phyloP scores from a whole-genome alignment of 1,140 invertebrate species.

The Drosophila ananassae region DNA sequence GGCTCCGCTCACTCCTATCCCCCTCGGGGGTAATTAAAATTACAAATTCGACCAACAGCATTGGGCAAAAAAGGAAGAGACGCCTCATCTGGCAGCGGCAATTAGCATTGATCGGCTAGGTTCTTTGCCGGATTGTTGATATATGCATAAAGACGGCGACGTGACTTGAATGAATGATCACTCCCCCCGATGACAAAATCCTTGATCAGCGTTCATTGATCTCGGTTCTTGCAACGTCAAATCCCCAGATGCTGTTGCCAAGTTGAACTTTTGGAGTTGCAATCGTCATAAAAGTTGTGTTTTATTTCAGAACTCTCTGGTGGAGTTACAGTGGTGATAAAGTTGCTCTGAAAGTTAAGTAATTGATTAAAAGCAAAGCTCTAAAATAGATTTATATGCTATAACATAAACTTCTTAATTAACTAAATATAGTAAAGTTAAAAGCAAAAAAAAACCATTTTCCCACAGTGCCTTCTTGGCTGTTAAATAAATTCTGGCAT shows the following conservation, averaged over 20 bases:
- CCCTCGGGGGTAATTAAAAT: slow-evolving; percentile 58
- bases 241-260: slow-evolving; percentile 48
- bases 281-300: background rate
- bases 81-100: slow-evolving; percentile 54
- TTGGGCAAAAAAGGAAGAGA: slow-evolving; percentile 43
- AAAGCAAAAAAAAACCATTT: slow-evolving; percentile 5
- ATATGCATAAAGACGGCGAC: slow-evolving; percentile 71
- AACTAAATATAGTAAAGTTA: background rate
- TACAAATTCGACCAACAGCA: slow-evolving; percentile 57
- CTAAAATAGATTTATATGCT: no score
- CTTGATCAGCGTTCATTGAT: slow-evolving; percentile 78
- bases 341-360: no score
- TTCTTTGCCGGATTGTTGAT: slow-evolving; percentile 42
- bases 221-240: slow-evolving; percentile 25
- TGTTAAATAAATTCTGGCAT: slow-evolving; percentile 79
- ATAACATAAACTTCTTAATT: no score
- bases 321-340: background rate
- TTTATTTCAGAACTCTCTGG: background rate
- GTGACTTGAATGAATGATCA: slow-evolving; percentile 67
- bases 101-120: slow-evolving; percentile 61
- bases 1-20: slow-evolving; percentile 12
- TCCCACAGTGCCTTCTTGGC: slow-evolving; percentile 28
- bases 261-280: slow-evolving; percentile 17
- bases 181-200: slow-evolving; percentile 64
- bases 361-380: no score